Conservation (phyloP, 2,113 vertebrate species). For the Symphodus melops region DNA sequence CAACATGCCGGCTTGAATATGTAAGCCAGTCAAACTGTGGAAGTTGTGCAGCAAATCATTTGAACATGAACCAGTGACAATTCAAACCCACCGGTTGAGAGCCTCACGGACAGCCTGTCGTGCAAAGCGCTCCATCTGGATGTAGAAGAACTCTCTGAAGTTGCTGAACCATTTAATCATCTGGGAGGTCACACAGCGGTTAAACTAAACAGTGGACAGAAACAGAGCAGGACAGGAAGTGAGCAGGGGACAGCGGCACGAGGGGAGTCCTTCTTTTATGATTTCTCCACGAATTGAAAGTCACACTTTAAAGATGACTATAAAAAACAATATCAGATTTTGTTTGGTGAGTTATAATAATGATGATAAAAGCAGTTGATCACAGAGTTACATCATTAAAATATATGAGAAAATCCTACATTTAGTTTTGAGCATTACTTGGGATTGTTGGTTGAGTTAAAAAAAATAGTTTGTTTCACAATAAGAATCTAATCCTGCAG, state of each 20-base stretch:
- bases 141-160: conserved; percentile 89
- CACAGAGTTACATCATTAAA: no score
- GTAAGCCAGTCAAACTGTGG: conserved; percentile 9
- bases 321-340: neutral
- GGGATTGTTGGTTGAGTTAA: no score
- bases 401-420: no score
- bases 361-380: no score
- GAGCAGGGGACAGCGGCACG: conserved; percentile 19
- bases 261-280: neutral
- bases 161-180: conserved; percentile 90
- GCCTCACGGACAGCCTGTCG: conserved; percentile 85
- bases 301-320: neutral
- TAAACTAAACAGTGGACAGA: conserved; percentile 77
- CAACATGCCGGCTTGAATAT: neutral
- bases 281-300: neutral
- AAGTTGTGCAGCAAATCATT: neutral
- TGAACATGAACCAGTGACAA: conserved; percentile 33
- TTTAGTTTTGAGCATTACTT: no score
- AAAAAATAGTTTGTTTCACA: no score
- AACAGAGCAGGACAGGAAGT: conserved; percentile 32
- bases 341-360: neutral
- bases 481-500: no score
- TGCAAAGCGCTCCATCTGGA: conserved; percentile 88
- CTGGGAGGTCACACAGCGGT: conserved; percentile 87
- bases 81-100: conserved; percentile 69